These are phyloP conservation scores for Galago senegalensis DNA, from an alignment of 2,797 vertebrate genomes.

Conservation along the genomic window DNA sequence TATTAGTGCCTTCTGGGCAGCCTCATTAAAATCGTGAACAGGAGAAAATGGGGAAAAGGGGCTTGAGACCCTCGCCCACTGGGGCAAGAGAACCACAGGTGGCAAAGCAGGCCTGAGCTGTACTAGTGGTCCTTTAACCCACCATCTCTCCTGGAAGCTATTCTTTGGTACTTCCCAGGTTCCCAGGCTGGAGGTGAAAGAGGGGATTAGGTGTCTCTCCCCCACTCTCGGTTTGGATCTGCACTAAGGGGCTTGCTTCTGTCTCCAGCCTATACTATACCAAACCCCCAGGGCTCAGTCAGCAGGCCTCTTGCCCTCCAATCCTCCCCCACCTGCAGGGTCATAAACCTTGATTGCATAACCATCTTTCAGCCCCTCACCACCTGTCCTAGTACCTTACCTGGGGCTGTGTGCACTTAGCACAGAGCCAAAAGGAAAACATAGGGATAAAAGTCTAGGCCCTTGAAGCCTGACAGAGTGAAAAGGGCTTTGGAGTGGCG, in stretches of 20 bases:
- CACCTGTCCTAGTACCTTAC: background rate
- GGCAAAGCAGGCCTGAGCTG: too few species aligned
- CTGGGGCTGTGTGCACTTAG: background rate
- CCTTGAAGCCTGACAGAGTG: background rate
- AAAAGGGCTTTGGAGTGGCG: conserved; percentile 3
- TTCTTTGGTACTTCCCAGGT: background rate
- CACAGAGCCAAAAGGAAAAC: background rate
- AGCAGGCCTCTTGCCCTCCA: background rate
- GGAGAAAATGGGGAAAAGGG: background rate
- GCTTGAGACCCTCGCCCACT: background rate
- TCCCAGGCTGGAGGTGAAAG: background rate
- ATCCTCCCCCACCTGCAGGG: background rate
- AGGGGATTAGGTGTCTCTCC: background rate
- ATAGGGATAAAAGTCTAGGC: background rate
- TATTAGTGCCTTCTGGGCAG: conserved; percentile 79
- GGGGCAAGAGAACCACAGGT: background rate
- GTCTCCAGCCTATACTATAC: background rate
- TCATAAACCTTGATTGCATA: background rate
- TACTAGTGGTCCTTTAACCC: background rate
- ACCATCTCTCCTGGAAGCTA: background rate
- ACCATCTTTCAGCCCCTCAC: background rate
- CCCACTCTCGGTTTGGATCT: background rate
- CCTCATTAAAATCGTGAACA: conserved; percentile 67
- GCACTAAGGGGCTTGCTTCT: background rate
- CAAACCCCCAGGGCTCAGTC: background rate